A percentile compares a stretch with the other conserved stretches of the same genome.
These are phyloP conservation scores for Ericerus pela DNA, from an alignment of 1,140 invertebrate genomes.

Conservation along the genomic window DNA sequence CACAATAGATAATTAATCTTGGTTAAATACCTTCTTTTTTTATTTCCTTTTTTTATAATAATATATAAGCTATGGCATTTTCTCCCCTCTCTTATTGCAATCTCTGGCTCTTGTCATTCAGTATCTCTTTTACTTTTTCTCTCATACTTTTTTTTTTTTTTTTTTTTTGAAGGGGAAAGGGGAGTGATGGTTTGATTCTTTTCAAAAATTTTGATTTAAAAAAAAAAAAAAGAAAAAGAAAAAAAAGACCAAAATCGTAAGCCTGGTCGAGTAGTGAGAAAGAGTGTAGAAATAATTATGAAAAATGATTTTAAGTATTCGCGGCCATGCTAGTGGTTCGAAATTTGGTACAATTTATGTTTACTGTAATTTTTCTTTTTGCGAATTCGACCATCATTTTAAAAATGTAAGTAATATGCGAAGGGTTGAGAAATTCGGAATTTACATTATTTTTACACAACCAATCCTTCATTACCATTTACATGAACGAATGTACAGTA, in stretches of 20 bases:
- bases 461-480: slow-evolving; percentile 10
- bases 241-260: no score
- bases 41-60: no score
- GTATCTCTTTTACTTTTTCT: slow-evolving; percentile 4
- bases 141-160: not conserved
- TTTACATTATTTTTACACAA: slow-evolving; percentile 8
- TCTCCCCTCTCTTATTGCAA: not conserved
- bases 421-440: slow-evolving; percentile 7
- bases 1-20: slow-evolving; percentile 11
- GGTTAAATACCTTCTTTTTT: slow-evolving; percentile 4
- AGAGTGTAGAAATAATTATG: slow-evolving; percentile 7
- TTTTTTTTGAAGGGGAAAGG: no score
- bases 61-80: no score
- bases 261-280: no score
- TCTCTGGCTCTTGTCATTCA: not conserved
- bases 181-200: no score
- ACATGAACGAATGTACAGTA: slow-evolving; percentile 1
- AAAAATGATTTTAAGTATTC: slow-evolving; percentile 6
- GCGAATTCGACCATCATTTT: no score
- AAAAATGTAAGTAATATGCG: no score
- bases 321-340: not conserved
- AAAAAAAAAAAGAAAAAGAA: no score
- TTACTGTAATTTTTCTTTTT: not conserved
- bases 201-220: no score
- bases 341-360: not conserved